Evolutionary conservation across 2,113 vertebrate species (phyloP), one percentile per base, ranked within the genome.

Genomic region (Zosterops lateralis): DNA sequence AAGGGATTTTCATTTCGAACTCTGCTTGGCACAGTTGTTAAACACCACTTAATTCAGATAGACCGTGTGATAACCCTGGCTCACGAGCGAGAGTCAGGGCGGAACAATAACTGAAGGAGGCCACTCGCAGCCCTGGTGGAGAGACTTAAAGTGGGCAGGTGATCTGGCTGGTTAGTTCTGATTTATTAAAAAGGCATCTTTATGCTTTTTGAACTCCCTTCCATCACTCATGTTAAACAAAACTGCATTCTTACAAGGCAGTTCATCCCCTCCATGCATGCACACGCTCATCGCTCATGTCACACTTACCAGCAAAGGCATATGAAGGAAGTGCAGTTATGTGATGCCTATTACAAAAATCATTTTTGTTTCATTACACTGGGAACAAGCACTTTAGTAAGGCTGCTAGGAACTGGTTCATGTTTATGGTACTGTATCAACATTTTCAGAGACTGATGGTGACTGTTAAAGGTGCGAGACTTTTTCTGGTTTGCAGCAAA

Each of bases 141-240:
- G 77, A 66, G 82, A 4, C 91, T 78, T 80, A 36, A 74, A 90
- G 68, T 17, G 42, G 90, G 51, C 94, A 90, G 87, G 64, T 36
- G 90, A 90, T 91, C 56, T 45, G 79, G 40, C 65, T 94, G 78
- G 71, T 94, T 92, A 66, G 71, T 60, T 90, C 65, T 94, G 90
- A 85, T 87, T 94, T 93, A 92, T 96, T 81, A 44, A 74, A 92
- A 92, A 95, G 83, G 90, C 92, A 92, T 81, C 81, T 78, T 72
- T 84, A 67, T 71, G 84, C 68, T 67, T 89, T 94, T 50, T 86
- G 84, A 85, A 81, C 83, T 20, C 28, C 78, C 72, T 95, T 78
- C 75, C 78, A 85, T 87, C 67, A n/a, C 64, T 86, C 85, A 34
- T 1, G 57, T 61, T 87, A 80, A 89, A 87, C 64, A 87, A 64